Percentiles rank a stretch among this genome's conserved stretches.
Conservation (phyloP, 2,888 invertebrate species). For the Ophion costatus region DNA sequence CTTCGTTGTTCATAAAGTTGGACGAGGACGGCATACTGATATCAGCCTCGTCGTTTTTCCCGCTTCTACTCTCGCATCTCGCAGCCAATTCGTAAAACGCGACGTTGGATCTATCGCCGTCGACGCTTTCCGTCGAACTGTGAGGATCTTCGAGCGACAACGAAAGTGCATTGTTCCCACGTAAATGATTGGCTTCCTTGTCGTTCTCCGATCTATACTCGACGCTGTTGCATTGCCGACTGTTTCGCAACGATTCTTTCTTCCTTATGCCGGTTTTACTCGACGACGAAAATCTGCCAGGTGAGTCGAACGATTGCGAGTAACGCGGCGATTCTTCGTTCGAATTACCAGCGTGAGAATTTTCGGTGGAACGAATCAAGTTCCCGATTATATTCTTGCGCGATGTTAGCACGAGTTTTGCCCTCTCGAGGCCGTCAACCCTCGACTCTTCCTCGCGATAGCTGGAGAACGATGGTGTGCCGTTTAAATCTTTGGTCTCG, state of each 20-base stretch:
- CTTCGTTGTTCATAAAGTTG: conserved; percentile 27
- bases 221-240: conserved; percentile 60
- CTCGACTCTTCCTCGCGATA: conserved; percentile 46
- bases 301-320: conserved; percentile 62
- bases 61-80: conserved; percentile 23
- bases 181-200: conserved; percentile 17
- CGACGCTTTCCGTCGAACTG: conserved; percentile 63
- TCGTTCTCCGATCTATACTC: conserved; percentile 56
- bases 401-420: conserved; percentile 53
- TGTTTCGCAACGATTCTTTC: conserved; percentile 66
- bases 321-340: conserved; percentile 68
- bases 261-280: conserved; percentile 65
- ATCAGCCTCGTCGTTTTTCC: conserved; percentile 34
- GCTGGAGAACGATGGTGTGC: conserved; percentile 30
- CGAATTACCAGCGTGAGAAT: conserved; percentile 40
- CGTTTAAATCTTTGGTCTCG: conserved; percentile 45
- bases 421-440: conserved; percentile 39
- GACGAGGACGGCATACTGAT: conserved; percentile 54
- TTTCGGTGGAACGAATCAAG: conserved; percentile 68
- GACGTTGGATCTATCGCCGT: conserved; percentile 49
- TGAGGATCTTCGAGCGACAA: conserved; percentile 50
- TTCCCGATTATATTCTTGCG: conserved; percentile 69
- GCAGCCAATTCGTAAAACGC: conserved; percentile 52
- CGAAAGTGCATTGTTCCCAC: conserved; percentile 25
- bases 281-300: conserved; percentile 40